These are phyloP conservation scores for Aphodius granarius DNA, from an alignment of 2,888 invertebrate species.

Conservation along the genomic window DNA sequence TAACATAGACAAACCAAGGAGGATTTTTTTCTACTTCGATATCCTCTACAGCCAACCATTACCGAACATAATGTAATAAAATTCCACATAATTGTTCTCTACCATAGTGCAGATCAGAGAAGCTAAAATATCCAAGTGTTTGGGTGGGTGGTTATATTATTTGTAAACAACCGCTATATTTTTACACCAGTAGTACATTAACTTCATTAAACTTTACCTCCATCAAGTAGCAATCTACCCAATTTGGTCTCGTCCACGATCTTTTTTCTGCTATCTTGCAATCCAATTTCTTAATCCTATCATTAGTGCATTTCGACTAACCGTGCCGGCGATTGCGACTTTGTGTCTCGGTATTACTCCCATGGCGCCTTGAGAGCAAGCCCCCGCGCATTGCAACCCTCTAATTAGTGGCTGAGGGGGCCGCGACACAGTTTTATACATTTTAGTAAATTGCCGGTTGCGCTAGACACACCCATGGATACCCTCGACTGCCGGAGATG, in stretches of 20 bases:
- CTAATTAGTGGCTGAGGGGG: constrained; percentile 36
- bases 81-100: no score
- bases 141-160: no score
- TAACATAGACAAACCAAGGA: no score
- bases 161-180: background rate
- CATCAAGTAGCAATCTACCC: background rate
- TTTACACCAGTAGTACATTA: background rate
- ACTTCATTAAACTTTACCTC: background rate
- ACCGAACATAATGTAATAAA: no score
- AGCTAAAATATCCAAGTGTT: no score
- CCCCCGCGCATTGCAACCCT: constrained; percentile 35
- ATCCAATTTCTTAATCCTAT: constrained; percentile 3
- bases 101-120: no score
- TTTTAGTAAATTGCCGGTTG: constrained; percentile 44
- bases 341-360: constrained; percentile 23
- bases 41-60: background rate
- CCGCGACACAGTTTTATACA: constrained; percentile 42
- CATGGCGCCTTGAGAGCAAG: constrained; percentile 34
- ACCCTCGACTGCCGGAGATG: constrained; percentile 16
- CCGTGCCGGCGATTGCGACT: background rate
- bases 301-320: background rate
- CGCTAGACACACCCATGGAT: constrained; percentile 14
- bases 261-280: background rate
- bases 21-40: background rate
- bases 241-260: background rate